phyloP scores from a whole-genome alignment of 2,113 vertebrate species.

The Daubentonia madagascariensis region DNA sequence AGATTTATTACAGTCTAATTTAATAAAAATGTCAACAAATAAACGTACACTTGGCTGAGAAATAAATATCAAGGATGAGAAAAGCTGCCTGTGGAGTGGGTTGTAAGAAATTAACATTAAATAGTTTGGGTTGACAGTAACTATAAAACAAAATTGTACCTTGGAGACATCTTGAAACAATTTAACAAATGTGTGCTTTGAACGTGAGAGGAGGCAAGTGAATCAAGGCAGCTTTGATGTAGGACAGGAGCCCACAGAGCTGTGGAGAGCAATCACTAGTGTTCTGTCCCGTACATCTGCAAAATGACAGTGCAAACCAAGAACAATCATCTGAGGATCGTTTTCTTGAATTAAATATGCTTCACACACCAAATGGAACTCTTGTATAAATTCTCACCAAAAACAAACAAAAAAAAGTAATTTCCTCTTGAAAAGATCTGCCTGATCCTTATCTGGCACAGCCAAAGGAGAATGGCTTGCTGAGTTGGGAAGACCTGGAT shows the following conservation, averaged over 20 bases:
- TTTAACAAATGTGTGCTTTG: slow-evolving; percentile 70
- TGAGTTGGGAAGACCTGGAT: background rate
- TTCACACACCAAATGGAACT: background rate
- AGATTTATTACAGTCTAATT: slow-evolving; percentile 81
- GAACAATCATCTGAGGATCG: background rate
- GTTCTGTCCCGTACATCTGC: slow-evolving; percentile 57
- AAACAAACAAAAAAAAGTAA: background rate
- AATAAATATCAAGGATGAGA: slow-evolving; percentile 80
- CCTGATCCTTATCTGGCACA: background rate
- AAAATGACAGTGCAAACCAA: background rate
- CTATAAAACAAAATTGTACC: slow-evolving; percentile 80
- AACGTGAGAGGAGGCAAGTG: background rate
- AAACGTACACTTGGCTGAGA: slow-evolving; percentile 79
- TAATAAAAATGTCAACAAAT: slow-evolving; percentile 83
- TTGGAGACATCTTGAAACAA: slow-evolving; percentile 74
- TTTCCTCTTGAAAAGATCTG: background rate
- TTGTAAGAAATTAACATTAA: slow-evolving; percentile 84
- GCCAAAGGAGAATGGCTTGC: background rate
- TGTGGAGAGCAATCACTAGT: background rate
- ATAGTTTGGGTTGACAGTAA: slow-evolving; percentile 78
- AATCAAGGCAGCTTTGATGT: background rate
- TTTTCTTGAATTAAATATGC: background rate
- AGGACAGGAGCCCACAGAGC: background rate
- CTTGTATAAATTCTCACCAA: background rate
- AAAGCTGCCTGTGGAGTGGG: slow-evolving; percentile 74